phyloP scores from a whole-genome alignment of 2,888 invertebrate species.

The Troglohyphantes excavatus region DNA sequence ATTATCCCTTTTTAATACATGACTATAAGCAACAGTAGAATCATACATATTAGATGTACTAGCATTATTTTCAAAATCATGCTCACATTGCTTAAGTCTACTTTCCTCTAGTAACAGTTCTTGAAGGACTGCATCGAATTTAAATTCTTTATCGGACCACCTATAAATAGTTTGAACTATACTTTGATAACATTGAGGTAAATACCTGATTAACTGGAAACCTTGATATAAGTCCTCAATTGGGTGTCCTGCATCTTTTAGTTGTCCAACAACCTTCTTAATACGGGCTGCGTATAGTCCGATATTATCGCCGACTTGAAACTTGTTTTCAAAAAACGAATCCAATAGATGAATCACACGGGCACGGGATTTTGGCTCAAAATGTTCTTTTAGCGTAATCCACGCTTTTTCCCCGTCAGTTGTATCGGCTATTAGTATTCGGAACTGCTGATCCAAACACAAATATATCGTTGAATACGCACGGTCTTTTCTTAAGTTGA shows the following conservation, averaged over 20 bases:
- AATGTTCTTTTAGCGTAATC: not conserved
- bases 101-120: not conserved
- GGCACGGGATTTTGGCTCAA: not conserved
- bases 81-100: not conserved
- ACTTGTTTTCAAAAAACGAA: not conserved
- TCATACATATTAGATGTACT: not conserved
- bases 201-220: not conserved
- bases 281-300: not conserved
- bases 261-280: not conserved
- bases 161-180: not conserved
- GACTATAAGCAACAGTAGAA: no score
- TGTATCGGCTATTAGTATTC: not conserved
- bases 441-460: not conserved
- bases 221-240: not conserved
- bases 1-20: not conserved
- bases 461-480: not conserved
- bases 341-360: not conserved
- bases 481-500: not conserved
- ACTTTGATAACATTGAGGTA: not conserved
- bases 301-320: not conserved
- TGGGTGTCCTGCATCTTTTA: not conserved
- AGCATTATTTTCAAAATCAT: not conserved
- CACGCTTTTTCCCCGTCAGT: not conserved
- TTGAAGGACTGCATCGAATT: not conserved
- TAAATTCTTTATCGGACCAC: not conserved